Conservation (phyloP, 2,797 vertebrate genomes). For the Scolopax rusticola region DNA sequence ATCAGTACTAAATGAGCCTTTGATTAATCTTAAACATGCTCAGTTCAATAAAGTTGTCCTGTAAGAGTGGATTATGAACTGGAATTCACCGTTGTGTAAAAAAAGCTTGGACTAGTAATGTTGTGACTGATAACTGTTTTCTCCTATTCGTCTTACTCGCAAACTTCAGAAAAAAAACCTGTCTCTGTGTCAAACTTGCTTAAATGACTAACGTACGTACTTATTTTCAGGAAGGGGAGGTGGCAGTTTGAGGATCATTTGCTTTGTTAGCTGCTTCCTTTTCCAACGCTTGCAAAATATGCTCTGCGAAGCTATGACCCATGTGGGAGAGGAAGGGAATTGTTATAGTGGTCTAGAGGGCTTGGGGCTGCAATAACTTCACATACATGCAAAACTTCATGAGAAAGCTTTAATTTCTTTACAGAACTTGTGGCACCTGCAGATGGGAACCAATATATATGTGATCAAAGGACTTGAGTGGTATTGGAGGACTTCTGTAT, state of each 20-base stretch:
- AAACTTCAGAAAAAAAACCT: not conserved
- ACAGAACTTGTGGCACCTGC: not conserved
- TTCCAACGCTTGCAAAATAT: not conserved
- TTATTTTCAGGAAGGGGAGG: not conserved
- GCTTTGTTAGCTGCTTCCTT: not conserved
- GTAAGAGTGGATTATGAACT: not conserved
- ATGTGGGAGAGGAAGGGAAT: not conserved
- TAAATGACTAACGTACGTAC: fast-evolving
- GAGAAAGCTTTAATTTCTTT: not conserved
- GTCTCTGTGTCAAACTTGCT: not conserved
- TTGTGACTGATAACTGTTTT: not conserved
- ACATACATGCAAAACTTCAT: fast-evolving
- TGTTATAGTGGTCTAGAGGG: not conserved
- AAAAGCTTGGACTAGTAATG: not conserved
- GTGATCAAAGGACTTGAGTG: not conserved
- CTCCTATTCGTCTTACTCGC: not conserved
- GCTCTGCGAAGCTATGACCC: not conserved
- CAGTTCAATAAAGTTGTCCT: not conserved
- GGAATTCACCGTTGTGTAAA: not conserved
- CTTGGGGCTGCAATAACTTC: not conserved
- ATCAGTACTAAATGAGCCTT: not conserved
- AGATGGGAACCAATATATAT: not conserved
- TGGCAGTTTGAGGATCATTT: not conserved
- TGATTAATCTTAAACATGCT: not conserved
- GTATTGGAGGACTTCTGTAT: not conserved